These are phyloP conservation scores for Orestias chungarensis DNA, from an alignment of 2,797 vertebrate species.

Conservation along the genomic window DNA sequence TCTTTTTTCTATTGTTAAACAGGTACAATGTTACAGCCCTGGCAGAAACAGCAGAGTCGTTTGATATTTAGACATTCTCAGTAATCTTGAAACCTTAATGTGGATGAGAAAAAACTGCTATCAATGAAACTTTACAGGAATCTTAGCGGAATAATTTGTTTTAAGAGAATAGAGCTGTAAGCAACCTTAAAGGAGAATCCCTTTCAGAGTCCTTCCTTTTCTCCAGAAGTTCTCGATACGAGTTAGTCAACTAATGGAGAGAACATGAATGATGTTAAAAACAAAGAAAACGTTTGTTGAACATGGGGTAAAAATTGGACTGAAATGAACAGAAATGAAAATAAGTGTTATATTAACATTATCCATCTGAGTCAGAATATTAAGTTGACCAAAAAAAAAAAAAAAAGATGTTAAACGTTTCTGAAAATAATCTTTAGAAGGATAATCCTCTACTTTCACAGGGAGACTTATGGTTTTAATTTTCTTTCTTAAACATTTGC, in stretches of 20 bases:
- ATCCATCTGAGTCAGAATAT: background rate
- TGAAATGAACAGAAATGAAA: background rate
- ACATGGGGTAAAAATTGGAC: background rate
- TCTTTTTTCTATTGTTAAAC: background rate
- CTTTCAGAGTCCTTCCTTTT: constrained; percentile 79
- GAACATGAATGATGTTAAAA: background rate
- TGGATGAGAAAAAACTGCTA: background rate
- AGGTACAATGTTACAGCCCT: background rate
- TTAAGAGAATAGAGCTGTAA: background rate
- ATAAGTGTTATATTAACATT: background rate
- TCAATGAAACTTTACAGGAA: background rate
- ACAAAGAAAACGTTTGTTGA: background rate
- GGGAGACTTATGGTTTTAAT: background rate
- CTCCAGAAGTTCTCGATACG: constrained; percentile 77
- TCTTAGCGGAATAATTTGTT: background rate
- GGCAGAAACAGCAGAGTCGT: background rate
- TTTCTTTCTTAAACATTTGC: background rate
- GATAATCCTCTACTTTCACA: background rate
- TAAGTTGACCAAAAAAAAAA: background rate
- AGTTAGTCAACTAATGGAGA: constrained; percentile 68
- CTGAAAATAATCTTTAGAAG: background rate
- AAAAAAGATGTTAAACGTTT: background rate
- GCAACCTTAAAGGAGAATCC: constrained; percentile 78
- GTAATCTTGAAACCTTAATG: background rate
- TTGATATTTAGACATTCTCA: background rate